phyloP scores from a whole-genome alignment of 2,888 invertebrate genomes.

The Ecliptopera silaceata region DNA sequence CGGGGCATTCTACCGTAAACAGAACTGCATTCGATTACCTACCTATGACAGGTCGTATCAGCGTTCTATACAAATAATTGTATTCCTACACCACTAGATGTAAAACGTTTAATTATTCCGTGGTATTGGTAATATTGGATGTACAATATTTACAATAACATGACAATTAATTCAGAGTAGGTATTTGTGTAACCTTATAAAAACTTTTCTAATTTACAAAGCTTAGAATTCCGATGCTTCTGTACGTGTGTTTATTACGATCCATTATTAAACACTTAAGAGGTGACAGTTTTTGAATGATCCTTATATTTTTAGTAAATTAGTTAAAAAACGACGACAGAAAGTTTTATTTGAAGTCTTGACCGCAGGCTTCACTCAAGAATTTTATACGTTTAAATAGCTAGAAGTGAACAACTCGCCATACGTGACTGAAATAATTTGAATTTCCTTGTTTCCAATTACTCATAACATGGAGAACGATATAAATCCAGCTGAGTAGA shows the following conservation, averaged over 20 bases:
- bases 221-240: no score
- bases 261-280: background rate
- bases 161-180: no score
- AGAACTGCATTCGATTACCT: constrained; percentile 15
- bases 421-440: constrained; percentile 27
- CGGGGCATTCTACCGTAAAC: constrained; percentile 21
- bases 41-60: background rate
- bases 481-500: background rate
- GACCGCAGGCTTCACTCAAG: constrained; percentile 18
- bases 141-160: no score
- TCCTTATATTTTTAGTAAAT: background rate
- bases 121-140: no score
- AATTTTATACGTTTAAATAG: constrained; percentile 27
- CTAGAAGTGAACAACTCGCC: constrained; percentile 14
- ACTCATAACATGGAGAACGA: constrained; percentile 21
- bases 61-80: no score
- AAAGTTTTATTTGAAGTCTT: constrained; percentile 7
- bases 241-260: background rate
- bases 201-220: no score
- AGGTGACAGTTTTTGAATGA: background rate
- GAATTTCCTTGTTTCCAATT: constrained; percentile 29
- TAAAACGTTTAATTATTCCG: no score
- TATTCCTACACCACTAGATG: no score
- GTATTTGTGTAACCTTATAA: no score
- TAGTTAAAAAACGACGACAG: background rate